A percentile compares a stretch with the other conserved stretches of the same genome.
Evolutionary conservation across 1,140 invertebrate species (phyloP).

Genomic region (Planococcus citri): DNA sequence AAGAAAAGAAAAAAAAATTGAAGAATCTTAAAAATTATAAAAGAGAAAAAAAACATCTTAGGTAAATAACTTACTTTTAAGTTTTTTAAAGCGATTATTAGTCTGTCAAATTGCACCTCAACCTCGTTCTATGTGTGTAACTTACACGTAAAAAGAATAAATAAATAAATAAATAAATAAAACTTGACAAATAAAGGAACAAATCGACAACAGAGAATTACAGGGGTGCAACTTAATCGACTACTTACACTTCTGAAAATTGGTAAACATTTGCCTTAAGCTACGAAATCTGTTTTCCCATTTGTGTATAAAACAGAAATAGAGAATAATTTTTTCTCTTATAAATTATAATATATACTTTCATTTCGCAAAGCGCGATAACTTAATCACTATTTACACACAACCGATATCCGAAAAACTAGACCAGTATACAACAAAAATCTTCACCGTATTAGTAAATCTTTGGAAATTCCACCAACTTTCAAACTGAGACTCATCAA

Average conservation of each 20-base stretch:
- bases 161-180: not conserved
- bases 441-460: too few relatives aligned
- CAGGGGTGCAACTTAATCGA: not conserved
- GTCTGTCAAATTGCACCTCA: not conserved
- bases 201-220: not conserved
- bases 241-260: not conserved
- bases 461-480: too few relatives aligned
- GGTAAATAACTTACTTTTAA: not conserved
- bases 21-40: not conserved
- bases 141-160: not conserved
- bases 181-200: not conserved
- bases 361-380: too few relatives aligned
- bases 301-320: not conserved
- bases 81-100: not conserved
- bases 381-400: too few relatives aligned
- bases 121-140: not conserved
- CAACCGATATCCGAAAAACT: too few relatives aligned
- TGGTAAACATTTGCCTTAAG: not conserved
- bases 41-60: not conserved
- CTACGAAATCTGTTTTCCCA: not conserved
- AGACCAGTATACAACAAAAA: too few relatives aligned
- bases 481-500: too few relatives aligned
- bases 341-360: too few relatives aligned
- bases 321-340: not conserved
- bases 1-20: not conserved